phyloP scores from a whole-genome alignment of 2,113 vertebrate genomes.

The Tupaia tana region DNA sequence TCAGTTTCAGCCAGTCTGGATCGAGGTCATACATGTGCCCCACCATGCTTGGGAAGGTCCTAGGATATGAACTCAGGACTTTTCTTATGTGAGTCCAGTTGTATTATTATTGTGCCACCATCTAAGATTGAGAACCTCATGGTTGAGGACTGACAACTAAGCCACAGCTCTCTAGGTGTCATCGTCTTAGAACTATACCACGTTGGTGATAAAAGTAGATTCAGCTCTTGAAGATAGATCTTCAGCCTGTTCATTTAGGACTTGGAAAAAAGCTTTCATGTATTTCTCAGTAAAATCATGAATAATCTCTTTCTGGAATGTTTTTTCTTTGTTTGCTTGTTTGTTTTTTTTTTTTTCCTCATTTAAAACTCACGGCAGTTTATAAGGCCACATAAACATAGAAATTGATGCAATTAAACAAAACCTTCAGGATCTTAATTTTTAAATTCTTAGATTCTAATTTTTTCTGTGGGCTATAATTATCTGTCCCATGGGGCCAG shows the following conservation, averaged over 20 bases:
- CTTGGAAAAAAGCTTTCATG: constrained; percentile 22
- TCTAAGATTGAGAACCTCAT: background rate
- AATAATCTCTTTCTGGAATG: constrained; percentile 37
- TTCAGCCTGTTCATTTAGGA: background rate
- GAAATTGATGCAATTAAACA: constrained; percentile 83
- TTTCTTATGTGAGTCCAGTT: no score
- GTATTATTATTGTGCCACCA: no score
- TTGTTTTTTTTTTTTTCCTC: no score
- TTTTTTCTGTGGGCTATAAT: constrained; percentile 66
- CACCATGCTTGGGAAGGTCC: no score
- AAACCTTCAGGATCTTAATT: constrained; percentile 72
- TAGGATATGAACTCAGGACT: no score
- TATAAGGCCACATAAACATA: constrained; percentile 87
- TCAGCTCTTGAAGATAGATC: background rate
- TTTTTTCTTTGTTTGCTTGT: no score
- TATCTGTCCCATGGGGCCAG: no score
- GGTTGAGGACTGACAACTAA: constrained; percentile 4
- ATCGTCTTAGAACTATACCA: background rate
- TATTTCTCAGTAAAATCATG: constrained; percentile 5
- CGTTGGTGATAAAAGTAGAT: background rate
- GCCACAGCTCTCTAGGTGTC: background rate
- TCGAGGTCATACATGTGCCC: no score
- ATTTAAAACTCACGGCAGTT: no score
- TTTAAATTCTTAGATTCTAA: constrained; percentile 73
- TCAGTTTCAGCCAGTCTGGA: no score